Evolutionary conservation across 2,113 vertebrate species (phyloP), one percentile per base, ranked within the genome.

Genomic region (Ornithorhynchus anatinus): DNA sequence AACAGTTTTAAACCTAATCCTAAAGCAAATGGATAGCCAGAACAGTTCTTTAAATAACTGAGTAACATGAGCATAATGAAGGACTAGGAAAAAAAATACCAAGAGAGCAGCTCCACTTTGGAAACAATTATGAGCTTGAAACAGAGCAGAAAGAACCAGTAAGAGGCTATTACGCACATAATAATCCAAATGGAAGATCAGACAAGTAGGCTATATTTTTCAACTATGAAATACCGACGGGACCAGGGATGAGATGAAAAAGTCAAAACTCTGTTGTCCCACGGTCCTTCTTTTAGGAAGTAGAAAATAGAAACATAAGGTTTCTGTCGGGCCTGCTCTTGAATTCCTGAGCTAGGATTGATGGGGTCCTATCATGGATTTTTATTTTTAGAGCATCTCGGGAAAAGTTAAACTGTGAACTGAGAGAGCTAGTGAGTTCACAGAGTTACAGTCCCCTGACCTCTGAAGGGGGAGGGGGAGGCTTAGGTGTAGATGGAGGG

Each of bases 341-440:
- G 62, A 82, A 76, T 85, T 60, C 40, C 67, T 33, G 29, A 39
- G 38, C 40, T 51, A 58, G 66, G 17, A 33, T 58, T 51, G 65
- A 77, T 82, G 84, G 84, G 79, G 73, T 87, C 78, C 82, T 89
- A 83, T 89, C 80, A 84, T 84, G 71, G 80, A n/a, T n/a, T n/a
- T n/a, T n/a, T n/a, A n/a, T 38, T 85, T 87, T 80, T 84, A 78
- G 71, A 58, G 75, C 62, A 57, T 75, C 64, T 63, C 16, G 50
- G 64, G 52, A 75, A 72, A 78, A 60, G 38, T 65, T 66, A 48
- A 89, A 83, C 76, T 85, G 79, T 77, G 74, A 59, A 57, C 66
- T 79, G 75, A 84, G 84, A 85, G 85, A 89, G 85, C 87, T 85
- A 87, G 76, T 89, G 54, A 66, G 82, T 81, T 84, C 76, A 81